These are phyloP conservation scores for Charanyca ferruginea DNA, from an alignment of 2,888 invertebrate species.

Conservation along the genomic window DNA sequence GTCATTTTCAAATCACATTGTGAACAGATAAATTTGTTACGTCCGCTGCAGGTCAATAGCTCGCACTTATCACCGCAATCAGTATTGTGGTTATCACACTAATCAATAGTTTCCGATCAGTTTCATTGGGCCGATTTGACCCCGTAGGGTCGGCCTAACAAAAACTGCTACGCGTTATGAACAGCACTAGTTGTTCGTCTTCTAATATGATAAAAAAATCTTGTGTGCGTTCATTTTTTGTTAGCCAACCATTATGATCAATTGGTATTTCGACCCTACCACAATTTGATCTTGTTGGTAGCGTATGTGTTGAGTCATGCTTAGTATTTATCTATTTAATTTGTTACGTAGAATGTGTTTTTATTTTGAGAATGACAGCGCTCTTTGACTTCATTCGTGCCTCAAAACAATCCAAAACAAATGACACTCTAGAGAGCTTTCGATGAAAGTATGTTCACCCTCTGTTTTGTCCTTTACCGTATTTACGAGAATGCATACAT, in stretches of 20 bases:
- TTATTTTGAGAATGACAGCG: slow-evolving; percentile 11
- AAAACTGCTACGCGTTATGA: slow-evolving; percentile 8
- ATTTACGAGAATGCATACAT: neutral
- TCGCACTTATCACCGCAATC: slow-evolving; percentile 40
- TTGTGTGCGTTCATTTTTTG: slow-evolving; percentile 12
- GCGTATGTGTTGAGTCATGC: slow-evolving; percentile 33
- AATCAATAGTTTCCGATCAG: slow-evolving; percentile 29
- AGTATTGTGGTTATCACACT: slow-evolving; percentile 39
- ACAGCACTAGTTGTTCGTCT: slow-evolving; percentile 2
- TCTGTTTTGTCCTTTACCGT: neutral
- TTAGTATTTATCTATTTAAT: slow-evolving; percentile 12
- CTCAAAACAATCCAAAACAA: neutral
- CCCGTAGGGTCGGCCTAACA: neutral
- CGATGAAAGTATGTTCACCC: neutral
- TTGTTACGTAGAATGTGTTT: slow-evolving; percentile 1
- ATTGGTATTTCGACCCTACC: slow-evolving; percentile 36
- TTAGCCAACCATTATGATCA: slow-evolving; percentile 21
- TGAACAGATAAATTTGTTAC: slow-evolving; percentile 49
- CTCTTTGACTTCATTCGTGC: slow-evolving; percentile 1
- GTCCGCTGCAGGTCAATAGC: slow-evolving; percentile 58
- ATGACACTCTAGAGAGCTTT: neutral
- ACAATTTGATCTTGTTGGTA: slow-evolving; percentile 31
- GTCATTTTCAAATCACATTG: slow-evolving; percentile 51
- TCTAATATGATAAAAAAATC: neutral
- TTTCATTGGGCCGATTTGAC: slow-evolving; percentile 13